Evolutionary conservation across 1,140 invertebrate genomes (phyloP).

Genomic region (Sarcophaga bullata): DNA sequence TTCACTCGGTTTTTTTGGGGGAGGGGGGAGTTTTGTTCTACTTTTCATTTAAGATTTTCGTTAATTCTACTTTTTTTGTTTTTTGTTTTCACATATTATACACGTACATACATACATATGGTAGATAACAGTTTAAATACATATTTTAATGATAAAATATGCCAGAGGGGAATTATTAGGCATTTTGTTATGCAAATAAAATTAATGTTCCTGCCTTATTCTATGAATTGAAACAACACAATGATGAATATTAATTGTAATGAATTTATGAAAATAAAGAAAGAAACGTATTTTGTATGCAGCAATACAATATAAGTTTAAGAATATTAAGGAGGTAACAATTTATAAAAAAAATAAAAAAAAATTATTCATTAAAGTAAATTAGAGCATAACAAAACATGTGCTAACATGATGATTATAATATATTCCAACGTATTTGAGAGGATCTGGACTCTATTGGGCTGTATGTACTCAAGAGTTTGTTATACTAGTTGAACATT

Average conservation of each 20-base stretch:
- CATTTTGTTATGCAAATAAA: conserved; percentile 9
- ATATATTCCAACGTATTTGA: too few species aligned
- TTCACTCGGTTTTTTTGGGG: neutral
- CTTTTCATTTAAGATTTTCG: conserved; percentile 5
- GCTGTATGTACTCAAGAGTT: too few species aligned
- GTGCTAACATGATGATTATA: too few species aligned
- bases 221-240: neutral
- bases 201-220: neutral
- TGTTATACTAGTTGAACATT: too few species aligned
- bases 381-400: too few species aligned
- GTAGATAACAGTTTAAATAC: neutral
- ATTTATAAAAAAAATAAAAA: too few species aligned
- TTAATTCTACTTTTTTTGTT: neutral
- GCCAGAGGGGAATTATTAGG: neutral
- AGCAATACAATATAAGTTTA: too few species aligned
- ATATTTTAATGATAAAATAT: conserved; percentile 23
- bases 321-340: too few species aligned
- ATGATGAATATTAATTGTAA: conserved; percentile 27
- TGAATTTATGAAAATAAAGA: neutral
- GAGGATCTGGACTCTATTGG: too few species aligned
- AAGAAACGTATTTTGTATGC: too few species aligned
- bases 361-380: too few species aligned
- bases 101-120: neutral
- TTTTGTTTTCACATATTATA: neutral
- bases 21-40: neutral